A percentile compares a stretch with the other conserved stretches of the same genome.
Evolutionary conservation across 2,797 vertebrate species (phyloP).

Genomic region (Cirrhinus mrigala): DNA sequence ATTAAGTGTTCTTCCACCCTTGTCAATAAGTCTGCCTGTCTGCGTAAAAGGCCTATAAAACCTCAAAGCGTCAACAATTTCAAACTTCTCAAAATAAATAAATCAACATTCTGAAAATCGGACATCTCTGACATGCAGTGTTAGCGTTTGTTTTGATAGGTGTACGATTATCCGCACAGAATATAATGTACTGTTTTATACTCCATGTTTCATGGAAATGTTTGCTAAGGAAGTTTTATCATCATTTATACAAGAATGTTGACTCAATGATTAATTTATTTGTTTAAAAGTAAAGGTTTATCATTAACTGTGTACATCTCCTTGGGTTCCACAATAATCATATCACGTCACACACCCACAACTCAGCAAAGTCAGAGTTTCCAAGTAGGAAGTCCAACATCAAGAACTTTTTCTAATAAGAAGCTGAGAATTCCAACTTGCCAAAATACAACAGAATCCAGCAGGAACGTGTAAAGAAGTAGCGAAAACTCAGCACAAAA

Average conservation of each 20-base stretch:
- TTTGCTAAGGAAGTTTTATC: not conserved
- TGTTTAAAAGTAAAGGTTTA: not conserved
- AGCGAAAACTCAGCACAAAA: not conserved
- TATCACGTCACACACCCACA: not conserved
- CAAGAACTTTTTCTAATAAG: not conserved
- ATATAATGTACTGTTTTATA: not conserved
- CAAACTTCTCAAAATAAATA: not conserved
- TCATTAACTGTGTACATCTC: not conserved
- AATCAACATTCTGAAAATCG: too few relatives aligned
- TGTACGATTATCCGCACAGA: not conserved
- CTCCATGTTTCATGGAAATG: not conserved
- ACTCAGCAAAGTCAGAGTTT: not conserved
- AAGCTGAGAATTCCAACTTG: not conserved
- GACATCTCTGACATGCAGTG: not conserved
- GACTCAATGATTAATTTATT: not conserved
- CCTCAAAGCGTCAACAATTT: not conserved
- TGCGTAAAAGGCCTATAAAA: not conserved
- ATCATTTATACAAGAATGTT: not conserved
- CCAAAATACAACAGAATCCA: not conserved
- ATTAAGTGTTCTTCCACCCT: not conserved
- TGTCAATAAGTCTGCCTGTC: not conserved
- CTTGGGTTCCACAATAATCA: not conserved
- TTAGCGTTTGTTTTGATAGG: not conserved
- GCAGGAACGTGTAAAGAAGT: not conserved
- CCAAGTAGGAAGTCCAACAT: not conserved